phyloP scores from a whole-genome alignment of 2,113 vertebrate genomes.

The Takifugu flavidus region DNA sequence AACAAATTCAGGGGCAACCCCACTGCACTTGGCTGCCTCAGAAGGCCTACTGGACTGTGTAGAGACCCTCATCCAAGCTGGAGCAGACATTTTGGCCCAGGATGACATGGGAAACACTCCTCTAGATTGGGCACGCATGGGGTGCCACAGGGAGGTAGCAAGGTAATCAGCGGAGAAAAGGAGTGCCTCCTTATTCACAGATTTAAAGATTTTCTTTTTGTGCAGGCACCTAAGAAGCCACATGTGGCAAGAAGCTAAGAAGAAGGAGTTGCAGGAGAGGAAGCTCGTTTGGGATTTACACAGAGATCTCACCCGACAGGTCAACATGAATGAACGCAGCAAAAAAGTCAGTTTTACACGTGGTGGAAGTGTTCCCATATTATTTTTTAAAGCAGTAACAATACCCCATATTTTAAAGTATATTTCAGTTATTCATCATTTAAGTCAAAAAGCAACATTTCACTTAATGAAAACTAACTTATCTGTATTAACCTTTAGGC shows the following conservation, averaged over 20 bases:
- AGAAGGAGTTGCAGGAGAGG: constrained; percentile 49
- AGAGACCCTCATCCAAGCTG: constrained; percentile 45
- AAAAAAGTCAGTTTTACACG: constrained; percentile 40
- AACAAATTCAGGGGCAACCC: constrained; percentile 53
- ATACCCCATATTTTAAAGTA: too few relatives aligned
- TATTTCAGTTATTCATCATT: too few relatives aligned
- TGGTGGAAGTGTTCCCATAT: too few relatives aligned
- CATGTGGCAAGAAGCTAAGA: constrained; percentile 62
- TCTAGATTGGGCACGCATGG: constrained; percentile 60
- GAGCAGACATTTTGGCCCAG: constrained; percentile 49
- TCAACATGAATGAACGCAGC: constrained; percentile 10
- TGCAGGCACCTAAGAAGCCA: constrained; percentile 63
- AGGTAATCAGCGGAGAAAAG: constrained; percentile 44
- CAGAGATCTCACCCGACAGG: constrained; percentile 39
- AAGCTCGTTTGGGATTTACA: constrained; percentile 36
- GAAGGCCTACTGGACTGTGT: constrained; percentile 61
- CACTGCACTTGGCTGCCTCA: constrained; percentile 68
- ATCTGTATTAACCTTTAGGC: constrained; percentile 19
- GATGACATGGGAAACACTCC: constrained; percentile 59
- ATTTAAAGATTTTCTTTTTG: not conserved
- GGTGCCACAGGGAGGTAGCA: constrained; percentile 48
- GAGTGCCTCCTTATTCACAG: not conserved
- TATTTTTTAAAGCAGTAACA: not conserved
- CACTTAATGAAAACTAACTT: not conserved
- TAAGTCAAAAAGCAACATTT: too few relatives aligned